phyloP scores from a whole-genome alignment of 2,888 invertebrate genomes.

The Timema podura region DNA sequence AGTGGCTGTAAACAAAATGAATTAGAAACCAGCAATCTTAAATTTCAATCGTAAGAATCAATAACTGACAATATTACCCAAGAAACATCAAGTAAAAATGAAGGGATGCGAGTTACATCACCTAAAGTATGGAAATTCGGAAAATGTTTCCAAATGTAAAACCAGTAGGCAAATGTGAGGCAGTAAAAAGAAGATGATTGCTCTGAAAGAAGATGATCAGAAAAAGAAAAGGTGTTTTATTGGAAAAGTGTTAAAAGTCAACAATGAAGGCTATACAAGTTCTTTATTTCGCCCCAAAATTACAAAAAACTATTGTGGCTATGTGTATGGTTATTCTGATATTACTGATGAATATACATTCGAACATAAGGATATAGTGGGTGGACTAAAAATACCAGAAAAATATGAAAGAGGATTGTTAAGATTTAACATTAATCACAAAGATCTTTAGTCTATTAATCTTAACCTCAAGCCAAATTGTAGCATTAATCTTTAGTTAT shows the following conservation, averaged over 20 bases:
- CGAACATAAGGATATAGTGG: not conserved
- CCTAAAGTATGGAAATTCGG: not conserved
- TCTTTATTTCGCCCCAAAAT: too few species aligned
- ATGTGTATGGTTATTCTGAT: constrained; percentile 4
- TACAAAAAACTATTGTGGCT: too few species aligned
- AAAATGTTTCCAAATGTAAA: not conserved
- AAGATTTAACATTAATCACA: not conserved
- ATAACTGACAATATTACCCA: not conserved
- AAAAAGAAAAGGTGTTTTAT: not conserved
- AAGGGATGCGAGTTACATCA: not conserved
- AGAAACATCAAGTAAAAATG: too few species aligned
- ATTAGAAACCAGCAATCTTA: not conserved
- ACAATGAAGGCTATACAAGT: too few species aligned
- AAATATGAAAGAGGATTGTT: not conserved
- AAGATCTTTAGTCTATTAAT: too few species aligned
- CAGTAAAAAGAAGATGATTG: not conserved
- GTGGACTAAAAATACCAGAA: not conserved
- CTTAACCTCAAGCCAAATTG: too few species aligned
- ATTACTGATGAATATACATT: not conserved
- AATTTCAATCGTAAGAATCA: not conserved
- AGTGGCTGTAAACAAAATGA: not conserved
- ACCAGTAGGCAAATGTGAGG: not conserved
- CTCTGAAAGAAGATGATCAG: not conserved
- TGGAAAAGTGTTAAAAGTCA: not conserved
- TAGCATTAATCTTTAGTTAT: too few species aligned